Conservation (phyloP, 2,888 invertebrate genomes). For the Anoplius nigerrimus region DNA sequence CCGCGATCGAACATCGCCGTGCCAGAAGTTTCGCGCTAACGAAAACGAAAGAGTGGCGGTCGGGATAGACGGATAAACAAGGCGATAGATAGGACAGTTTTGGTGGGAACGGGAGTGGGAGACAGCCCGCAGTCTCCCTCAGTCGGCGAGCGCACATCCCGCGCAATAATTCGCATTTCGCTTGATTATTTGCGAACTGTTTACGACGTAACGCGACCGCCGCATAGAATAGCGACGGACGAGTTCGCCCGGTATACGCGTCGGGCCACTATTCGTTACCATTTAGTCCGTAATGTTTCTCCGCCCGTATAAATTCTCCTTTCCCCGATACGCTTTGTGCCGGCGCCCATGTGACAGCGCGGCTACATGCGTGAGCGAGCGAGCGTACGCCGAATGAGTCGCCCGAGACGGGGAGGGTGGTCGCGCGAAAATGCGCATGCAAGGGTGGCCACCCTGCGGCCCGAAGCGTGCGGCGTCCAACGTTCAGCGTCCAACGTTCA, state of each 20-base stretch:
- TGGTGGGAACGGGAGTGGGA: constrained; percentile 1
- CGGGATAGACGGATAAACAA: too few species aligned
- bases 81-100: constrained; percentile 1
- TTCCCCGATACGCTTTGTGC: constrained; percentile 39
- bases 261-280: constrained; percentile 44
- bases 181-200: constrained; percentile 55
- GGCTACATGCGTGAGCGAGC: constrained; percentile 12
- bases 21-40: too few species aligned
- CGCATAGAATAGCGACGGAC: constrained; percentile 45
- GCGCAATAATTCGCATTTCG: constrained; percentile 52
- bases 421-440: background rate
- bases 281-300: constrained; percentile 42
- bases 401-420: constrained; percentile 11
- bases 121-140: background rate
- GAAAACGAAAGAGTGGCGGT: too few species aligned
- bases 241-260: constrained; percentile 30
- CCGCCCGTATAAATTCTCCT: constrained; percentile 50
- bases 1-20: too few species aligned
- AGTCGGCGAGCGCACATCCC: constrained; percentile 24
- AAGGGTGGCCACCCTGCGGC: background rate
- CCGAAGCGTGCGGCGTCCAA: background rate
- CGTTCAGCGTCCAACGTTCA: background rate
- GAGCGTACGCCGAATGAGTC: constrained; percentile 10
- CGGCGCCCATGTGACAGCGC: constrained; percentile 1
- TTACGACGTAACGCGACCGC: constrained; percentile 49